These are phyloP conservation scores for Illadopsis cleaveri DNA, from an alignment of 2,113 vertebrate species.

Conservation along the genomic window DNA sequence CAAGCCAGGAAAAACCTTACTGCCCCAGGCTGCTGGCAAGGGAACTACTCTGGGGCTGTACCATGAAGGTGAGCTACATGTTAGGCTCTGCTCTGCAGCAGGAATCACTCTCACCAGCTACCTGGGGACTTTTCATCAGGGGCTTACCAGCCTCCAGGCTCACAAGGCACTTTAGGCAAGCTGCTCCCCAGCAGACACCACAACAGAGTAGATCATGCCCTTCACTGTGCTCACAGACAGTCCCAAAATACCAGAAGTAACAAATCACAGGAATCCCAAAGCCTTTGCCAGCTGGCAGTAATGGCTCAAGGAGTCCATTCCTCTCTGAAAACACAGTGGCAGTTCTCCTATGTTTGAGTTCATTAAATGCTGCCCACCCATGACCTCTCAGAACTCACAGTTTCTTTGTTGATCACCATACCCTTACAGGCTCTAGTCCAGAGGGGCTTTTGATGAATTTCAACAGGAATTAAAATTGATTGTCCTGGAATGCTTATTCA, in stretches of 20 bases:
- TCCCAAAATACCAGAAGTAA: neutral
- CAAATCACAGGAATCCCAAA: neutral
- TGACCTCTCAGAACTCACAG: neutral
- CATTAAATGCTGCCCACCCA: neutral
- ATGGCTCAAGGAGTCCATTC: neutral
- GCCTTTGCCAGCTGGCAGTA: neutral
- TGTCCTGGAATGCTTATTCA: neutral
- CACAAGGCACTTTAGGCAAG: neutral
- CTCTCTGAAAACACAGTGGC: neutral
- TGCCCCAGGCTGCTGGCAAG: neutral
- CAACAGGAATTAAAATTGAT: neutral
- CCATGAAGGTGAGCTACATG: fast-evolving
- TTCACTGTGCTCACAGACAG: neutral
- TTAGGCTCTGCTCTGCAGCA: neutral
- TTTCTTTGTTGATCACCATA: neutral
- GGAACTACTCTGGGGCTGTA: neutral
- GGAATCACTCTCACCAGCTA: neutral
- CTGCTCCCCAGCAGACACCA: neutral
- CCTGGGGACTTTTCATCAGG: neutral
- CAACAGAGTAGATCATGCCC: neutral
- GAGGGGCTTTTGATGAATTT: neutral
- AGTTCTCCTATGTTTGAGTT: neutral
- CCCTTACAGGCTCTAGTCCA: neutral
- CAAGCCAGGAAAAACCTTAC: neutral
- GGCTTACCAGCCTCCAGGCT: neutral